Conservation (phyloP, 2,113 vertebrate genomes). For the Notarius quadriscutis region DNA sequence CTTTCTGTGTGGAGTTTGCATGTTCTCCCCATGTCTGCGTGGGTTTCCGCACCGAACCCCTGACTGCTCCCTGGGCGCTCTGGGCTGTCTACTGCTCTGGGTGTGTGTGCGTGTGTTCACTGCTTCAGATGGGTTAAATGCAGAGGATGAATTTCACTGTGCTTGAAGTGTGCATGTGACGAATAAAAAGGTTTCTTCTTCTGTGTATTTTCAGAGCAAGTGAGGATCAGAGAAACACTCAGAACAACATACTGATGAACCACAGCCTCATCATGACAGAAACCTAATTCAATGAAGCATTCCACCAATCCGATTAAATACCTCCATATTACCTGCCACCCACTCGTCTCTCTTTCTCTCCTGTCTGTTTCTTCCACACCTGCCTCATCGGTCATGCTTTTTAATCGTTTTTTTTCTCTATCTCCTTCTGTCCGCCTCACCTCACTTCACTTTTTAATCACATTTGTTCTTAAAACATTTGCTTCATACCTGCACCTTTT, state of each 20-base stretch:
- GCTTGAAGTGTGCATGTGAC: too few relatives aligned
- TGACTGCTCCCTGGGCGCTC: too few relatives aligned
- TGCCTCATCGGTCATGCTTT: conserved; percentile 17
- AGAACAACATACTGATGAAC: neutral
- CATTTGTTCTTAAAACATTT: neutral
- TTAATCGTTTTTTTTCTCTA: neutral
- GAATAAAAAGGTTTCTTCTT: too few relatives aligned
- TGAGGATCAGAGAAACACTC: neutral
- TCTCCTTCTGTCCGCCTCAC: conserved; percentile 9
- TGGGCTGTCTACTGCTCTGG: too few relatives aligned
- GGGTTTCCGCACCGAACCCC: too few relatives aligned
- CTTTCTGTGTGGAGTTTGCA: too few relatives aligned
- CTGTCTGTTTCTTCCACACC: neutral
- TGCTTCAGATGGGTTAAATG: too few relatives aligned
- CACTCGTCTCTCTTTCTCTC: neutral
- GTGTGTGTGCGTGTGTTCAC: too few relatives aligned
- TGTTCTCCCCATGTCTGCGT: too few relatives aligned
- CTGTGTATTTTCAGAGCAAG: neutral
- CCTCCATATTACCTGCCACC: conserved; percentile 28
- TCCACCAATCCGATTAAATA: conserved; percentile 45
- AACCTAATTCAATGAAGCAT: conserved; percentile 51
- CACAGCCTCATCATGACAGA: conserved; percentile 45
- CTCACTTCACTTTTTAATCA: neutral
- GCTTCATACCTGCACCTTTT: neutral
- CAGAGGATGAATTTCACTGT: too few relatives aligned